Percentiles rank a stretch among this genome's conserved stretches.
Conservation (phyloP, 2,888 invertebrate genomes). For the Hypena proboscidalis region DNA sequence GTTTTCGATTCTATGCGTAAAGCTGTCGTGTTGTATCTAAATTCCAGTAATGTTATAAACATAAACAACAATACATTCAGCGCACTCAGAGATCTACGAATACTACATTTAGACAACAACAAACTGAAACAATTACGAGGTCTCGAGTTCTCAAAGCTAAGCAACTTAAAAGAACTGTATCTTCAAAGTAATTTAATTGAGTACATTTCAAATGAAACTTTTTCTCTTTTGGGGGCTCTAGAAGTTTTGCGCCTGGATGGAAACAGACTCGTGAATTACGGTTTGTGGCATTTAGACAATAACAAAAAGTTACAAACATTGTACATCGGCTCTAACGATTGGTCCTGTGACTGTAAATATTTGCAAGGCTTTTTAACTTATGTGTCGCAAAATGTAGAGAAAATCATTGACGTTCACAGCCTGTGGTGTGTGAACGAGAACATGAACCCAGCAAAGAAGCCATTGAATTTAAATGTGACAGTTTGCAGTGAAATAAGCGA, state of each 20-base stretch:
- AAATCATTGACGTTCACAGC: constrained; percentile 90
- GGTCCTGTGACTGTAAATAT: constrained; percentile 96
- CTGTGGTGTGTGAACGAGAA: constrained; percentile 92
- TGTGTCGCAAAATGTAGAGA: constrained; percentile 91
- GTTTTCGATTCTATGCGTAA: constrained; percentile 72
- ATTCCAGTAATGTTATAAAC: constrained; percentile 91
- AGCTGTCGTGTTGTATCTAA: constrained; percentile 91
- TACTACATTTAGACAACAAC: constrained; percentile 94
- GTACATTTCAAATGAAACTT: constrained; percentile 92
- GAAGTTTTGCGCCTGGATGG: constrained; percentile 94
- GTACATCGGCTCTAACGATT: constrained; percentile 92
- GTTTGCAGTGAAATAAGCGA: constrained; percentile 94
- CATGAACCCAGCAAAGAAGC: constrained; percentile 88
- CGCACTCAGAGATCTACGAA: constrained; percentile 90
- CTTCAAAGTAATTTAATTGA: constrained; percentile 94
- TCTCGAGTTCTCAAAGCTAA: constrained; percentile 93
- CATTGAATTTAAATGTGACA: constrained; percentile 93
- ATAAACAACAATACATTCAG: constrained; percentile 95
- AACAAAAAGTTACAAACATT: constrained; percentile 90
- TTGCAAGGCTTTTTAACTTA: constrained; percentile 93
- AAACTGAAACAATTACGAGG: constrained; percentile 91
- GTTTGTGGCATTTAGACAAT: constrained; percentile 91
- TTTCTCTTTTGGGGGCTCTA: constrained; percentile 90
- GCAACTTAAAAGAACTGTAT: constrained; percentile 92
- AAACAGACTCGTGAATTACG: constrained; percentile 92